Evolutionary conservation across 2,113 vertebrate genomes (phyloP), one percentile per base, ranked within the genome.

Genomic region (Poeciliopsis turrubarensis): DNA sequence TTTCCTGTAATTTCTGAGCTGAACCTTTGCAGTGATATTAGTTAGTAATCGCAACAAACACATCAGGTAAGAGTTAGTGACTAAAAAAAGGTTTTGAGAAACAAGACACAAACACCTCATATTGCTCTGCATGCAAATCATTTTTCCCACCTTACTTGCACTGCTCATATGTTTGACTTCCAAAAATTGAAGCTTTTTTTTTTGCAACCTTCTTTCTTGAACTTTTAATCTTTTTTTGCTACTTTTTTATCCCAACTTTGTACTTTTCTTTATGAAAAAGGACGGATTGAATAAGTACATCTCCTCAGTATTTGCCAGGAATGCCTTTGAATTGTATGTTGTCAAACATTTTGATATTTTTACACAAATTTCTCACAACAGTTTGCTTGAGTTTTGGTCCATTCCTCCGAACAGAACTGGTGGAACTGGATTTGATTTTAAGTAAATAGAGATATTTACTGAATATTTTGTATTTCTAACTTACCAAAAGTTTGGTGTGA

Each of bases 31-130:
- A 1, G 69, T 65, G 63, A 34, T 75, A 68, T 86, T 86, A 79
- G 86, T 86, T 86, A 79, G 86, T 86, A 87, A 87, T 89, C 75
- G 80, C 39, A 34, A 60, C 85, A 81, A 81, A 86, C 73, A 72
- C 67, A 70, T 67, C 72, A 25, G 62, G n/a, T 60, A 82, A 77
- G 37, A 75, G 75, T 80, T 72, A 64, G 22, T 32, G 64, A 62
- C 77, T 77, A 85, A 78, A 78, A 87, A 85, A 72, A 27, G 47
- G 62, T 78, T 68, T 44, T 39, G 77, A 75, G 79, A 80, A 85
- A 32, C 3, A 77, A 62, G 32, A 71, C 51, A 51, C 69, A 66
- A 26, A 32, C 25, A 60, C 12, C 41, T 44, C 41, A 57, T 57
- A 19, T 57, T 57, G 68, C 30, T 77, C 5, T 65, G 66, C 60